Evolutionary conservation across 2,113 vertebrate species (phyloP).

Genomic region (Lycaon pictus): DNA sequence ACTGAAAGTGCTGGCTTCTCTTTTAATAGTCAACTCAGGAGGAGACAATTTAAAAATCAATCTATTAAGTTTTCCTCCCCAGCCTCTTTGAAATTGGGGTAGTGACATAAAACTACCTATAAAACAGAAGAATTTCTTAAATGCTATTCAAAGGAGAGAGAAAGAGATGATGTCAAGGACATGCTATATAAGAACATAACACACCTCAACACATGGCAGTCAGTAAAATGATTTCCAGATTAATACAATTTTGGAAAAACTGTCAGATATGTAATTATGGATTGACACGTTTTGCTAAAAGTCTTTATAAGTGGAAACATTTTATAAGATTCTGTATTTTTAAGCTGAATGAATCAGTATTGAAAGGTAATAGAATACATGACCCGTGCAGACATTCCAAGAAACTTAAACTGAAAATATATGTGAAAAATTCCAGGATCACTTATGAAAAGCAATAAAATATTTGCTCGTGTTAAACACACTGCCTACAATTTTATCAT

Average conservation of each 20-base stretch:
- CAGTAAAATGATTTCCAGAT: neutral
- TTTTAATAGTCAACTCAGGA: neutral
- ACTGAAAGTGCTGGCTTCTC: neutral
- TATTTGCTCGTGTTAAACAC: neutral
- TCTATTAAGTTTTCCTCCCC: slow-evolving; percentile 24
- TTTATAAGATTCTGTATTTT: slow-evolving; percentile 12
- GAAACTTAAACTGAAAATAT: slow-evolving; percentile 48
- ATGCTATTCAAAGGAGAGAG: neutral
- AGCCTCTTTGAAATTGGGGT: neutral
- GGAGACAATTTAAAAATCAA: neutral
- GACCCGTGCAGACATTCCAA: neutral
- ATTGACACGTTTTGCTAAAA: neutral
- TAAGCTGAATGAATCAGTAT: neutral
- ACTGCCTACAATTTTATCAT: neutral
- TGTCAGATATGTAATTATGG: neutral
- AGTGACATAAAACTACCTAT: neutral
- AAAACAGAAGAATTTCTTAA: neutral
- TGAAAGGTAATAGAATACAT: neutral
- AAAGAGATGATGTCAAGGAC: neutral
- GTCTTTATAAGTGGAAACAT: neutral
- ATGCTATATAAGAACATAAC: neutral
- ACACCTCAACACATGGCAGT: neutral
- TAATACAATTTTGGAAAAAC: slow-evolving; percentile 31
- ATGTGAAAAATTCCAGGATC: neutral
- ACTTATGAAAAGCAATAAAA: slow-evolving; percentile 9